phyloP scores from a whole-genome alignment of 2,113 vertebrate genomes.

The Orcinus orca region DNA sequence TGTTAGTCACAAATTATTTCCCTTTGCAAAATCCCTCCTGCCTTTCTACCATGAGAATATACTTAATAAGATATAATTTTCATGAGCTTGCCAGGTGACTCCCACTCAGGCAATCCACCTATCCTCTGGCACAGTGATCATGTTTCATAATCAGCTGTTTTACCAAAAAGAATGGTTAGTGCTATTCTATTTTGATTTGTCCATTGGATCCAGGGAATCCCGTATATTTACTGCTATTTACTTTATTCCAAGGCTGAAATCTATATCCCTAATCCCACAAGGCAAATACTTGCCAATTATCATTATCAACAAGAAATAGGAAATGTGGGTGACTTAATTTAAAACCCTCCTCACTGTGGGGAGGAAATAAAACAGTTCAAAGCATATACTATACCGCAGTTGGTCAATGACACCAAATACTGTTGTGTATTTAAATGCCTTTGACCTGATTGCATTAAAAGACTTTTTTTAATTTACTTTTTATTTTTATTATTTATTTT shows the following conservation, averaged over 20 bases:
- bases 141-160: background rate
- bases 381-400: background rate
- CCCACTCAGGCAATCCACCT: background rate
- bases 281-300: background rate
- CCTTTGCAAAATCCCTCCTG: background rate
- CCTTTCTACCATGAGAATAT: background rate
- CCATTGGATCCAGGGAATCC: background rate
- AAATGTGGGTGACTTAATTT: background rate
- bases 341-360: background rate
- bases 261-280: background rate
- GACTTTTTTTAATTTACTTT: background rate
- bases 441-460: background rate
- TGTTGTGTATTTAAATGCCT: background rate
- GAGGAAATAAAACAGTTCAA: background rate
- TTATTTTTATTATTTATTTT: too few relatives aligned
- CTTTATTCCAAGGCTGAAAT: slow-evolving; percentile 2
- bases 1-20: slow-evolving; percentile 21
- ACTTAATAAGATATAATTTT: slow-evolving; percentile 21
- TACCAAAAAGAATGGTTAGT: background rate
- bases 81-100: background rate
- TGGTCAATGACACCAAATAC: background rate
- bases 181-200: background rate
- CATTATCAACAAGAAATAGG: background rate
- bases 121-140: background rate
- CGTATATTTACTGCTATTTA: background rate